Evolutionary conservation across 2,113 vertebrate species (phyloP), one percentile per base, ranked within the genome.

Genomic region (Climacteris rufus): DNA sequence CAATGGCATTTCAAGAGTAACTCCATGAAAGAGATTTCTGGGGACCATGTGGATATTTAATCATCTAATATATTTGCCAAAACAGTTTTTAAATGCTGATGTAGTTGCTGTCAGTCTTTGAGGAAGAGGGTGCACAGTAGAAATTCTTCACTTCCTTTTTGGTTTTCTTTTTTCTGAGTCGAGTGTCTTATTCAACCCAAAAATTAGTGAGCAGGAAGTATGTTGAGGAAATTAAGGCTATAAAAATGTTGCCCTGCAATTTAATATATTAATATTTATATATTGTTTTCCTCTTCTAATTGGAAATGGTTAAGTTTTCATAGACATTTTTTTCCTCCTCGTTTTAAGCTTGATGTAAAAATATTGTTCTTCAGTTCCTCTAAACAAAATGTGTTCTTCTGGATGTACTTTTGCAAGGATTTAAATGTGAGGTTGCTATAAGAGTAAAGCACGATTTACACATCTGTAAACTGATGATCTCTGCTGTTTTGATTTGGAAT

Each of bases 401-500:
- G 76, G n/a, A 66, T 13, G 2, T 84, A 69, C 85, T 82, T 86
- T 49, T 13, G 13, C 27, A 53, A 93, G 72, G 12, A 85, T 95
- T 94, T 91, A 90, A 94, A 90, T 93, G 40, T 90, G 57, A 81
- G 54, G 37, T 82, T 92, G 45, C 91, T 61, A 40, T 91, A 71
- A 94, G 89, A 96, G 64, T 42, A 89, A 86, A 91, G 44, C 83
- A n/a, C 71, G 44, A 74, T 69, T 94, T 91, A 61, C 64, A 50
- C 50, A 65, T 89, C 87, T 95, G 37, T 85, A 94, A 98, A 95
- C 45, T 96, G 95, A 97, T 97, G 94, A 96, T 95, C 87, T 94
- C 16, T 93, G 91, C 89, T 90, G 37, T 96, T 98, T 98, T 96
- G 86, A 96, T 97, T 97, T 94, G 89, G 81, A 96, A 94, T 97